Evolutionary conservation across 2,888 invertebrate genomes (phyloP).

Genomic region (Lasioglossum villosulum): DNA sequence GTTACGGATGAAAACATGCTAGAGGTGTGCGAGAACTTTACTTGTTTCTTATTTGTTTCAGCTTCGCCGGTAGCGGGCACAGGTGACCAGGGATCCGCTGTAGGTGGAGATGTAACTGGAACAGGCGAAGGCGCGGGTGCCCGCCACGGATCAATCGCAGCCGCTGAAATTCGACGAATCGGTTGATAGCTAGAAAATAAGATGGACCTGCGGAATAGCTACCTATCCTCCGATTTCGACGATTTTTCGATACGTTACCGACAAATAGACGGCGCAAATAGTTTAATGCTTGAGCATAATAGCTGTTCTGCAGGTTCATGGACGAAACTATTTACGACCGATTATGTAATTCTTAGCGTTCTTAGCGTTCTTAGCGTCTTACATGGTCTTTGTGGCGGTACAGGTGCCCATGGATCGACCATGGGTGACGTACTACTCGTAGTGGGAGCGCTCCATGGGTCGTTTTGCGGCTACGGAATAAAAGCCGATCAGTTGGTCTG

Average conservation of each 20-base stretch:
- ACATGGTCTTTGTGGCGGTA: slow-evolving; percentile 83
- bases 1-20: not conserved
- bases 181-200: not conserved
- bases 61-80: slow-evolving; percentile 75
- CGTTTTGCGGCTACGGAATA: slow-evolving; percentile 84
- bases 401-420: slow-evolving; percentile 88
- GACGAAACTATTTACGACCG: not conserved
- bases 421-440: slow-evolving; percentile 82
- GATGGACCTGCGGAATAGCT: not conserved
- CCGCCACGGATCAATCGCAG: slow-evolving; percentile 81
- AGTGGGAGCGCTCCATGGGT: slow-evolving; percentile 88
- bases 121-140: slow-evolving; percentile 75
- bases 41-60: slow-evolving; percentile 61
- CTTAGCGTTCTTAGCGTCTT: slow-evolving; percentile 42
- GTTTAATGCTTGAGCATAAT: too few species aligned
- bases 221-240: not conserved
- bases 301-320: not conserved
- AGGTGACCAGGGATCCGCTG: slow-evolving; percentile 86
- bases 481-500: not conserved
- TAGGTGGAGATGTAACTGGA: slow-evolving; percentile 75
- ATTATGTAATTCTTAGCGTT: not conserved
- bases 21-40: slow-evolving; percentile 12
- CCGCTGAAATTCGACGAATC: slow-evolving; percentile 71
- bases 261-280: too few species aligned
- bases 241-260: too few species aligned